Evolutionary conservation across 1,140 invertebrate species (phyloP).

Genomic region (Drosophila parabipectinata): DNA sequence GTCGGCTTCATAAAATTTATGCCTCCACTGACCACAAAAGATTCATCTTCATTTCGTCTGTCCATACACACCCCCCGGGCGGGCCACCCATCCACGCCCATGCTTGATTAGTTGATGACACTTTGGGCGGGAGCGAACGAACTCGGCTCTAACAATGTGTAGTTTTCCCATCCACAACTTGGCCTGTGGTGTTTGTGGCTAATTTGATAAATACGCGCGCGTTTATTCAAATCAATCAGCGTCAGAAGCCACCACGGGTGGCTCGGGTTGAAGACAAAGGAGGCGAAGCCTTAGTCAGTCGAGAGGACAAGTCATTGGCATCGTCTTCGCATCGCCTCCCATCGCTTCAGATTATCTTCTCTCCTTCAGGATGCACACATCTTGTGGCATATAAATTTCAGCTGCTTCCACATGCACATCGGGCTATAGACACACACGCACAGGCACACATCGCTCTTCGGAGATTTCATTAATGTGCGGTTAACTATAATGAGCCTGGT

Average conservation of each 20-base stretch:
- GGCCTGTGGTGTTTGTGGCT: constrained; percentile 61
- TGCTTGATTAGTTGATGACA: constrained; percentile 80
- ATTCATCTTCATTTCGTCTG: constrained; percentile 75
- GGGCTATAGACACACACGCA: constrained; percentile 15
- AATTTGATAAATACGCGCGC: constrained; percentile 82
- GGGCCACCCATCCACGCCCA: constrained; percentile 1
- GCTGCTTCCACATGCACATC: constrained; percentile 42
- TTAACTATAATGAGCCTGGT: constrained; percentile 71
- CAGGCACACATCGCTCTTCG: constrained; percentile 29
- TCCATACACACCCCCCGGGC: constrained; percentile 9
- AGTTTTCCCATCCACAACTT: constrained; percentile 1
- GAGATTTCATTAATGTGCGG: constrained; percentile 78
- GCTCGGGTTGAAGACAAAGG: background rate
- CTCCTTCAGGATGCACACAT: constrained; percentile 35
- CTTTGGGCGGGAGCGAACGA: constrained; percentile 40
- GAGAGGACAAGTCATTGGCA: constrained; percentile 30
- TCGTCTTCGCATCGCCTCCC: constrained; percentile 19
- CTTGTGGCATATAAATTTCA: constrained; percentile 66
- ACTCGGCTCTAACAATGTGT: constrained; percentile 28
- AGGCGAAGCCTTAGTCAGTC: background rate
- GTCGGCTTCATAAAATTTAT: constrained; percentile 53
- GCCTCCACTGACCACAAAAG: constrained; percentile 63
- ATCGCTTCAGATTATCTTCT: constrained; percentile 12
- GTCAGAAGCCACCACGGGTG: constrained; percentile 49
- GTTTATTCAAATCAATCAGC: constrained; percentile 83